These are phyloP conservation scores for Epistrophe grossulariae DNA, from an alignment of 2,888 invertebrate species.

Conservation along the genomic window DNA sequence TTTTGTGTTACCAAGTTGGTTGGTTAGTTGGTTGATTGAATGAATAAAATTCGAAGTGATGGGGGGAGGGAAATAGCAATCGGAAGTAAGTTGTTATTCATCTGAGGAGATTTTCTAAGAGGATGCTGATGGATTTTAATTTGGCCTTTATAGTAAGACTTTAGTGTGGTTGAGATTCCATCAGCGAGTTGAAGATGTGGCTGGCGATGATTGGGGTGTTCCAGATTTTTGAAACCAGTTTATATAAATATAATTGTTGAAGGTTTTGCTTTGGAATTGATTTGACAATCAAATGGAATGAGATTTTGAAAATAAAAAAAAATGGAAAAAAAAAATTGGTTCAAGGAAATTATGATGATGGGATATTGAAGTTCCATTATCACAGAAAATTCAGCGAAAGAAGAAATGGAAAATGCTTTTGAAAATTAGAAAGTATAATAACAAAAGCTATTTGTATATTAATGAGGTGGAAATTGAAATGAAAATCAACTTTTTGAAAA, in stretches of 20 bases:
- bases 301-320: constrained; percentile 3
- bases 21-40: constrained; percentile 46
- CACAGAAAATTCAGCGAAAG: not conserved
- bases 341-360: constrained; percentile 30
- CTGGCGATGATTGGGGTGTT: not conserved
- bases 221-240: constrained; percentile 52
- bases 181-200: not conserved
- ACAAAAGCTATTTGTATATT: constrained; percentile 42
- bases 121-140: constrained; percentile 45
- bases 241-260: constrained; percentile 65
- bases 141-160: constrained; percentile 35
- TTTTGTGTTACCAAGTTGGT: not conserved
- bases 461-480: constrained; percentile 41
- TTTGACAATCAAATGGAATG: constrained; percentile 62
- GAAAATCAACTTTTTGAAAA: not conserved
- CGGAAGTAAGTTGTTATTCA: constrained; percentile 69
- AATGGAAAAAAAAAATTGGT: constrained; percentile 34
- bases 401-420: constrained; percentile 13
- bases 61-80: constrained; percentile 39
- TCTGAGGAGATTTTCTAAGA: constrained; percentile 34
- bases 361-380: constrained; percentile 1
- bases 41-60: constrained; percentile 40
- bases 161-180: not conserved
- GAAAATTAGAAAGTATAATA: constrained; percentile 50
- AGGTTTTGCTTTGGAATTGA: constrained; percentile 37